Base-by-base conservation (phyloP, 1,140 invertebrate genomes). In the Drosophila watanabei region DNA sequence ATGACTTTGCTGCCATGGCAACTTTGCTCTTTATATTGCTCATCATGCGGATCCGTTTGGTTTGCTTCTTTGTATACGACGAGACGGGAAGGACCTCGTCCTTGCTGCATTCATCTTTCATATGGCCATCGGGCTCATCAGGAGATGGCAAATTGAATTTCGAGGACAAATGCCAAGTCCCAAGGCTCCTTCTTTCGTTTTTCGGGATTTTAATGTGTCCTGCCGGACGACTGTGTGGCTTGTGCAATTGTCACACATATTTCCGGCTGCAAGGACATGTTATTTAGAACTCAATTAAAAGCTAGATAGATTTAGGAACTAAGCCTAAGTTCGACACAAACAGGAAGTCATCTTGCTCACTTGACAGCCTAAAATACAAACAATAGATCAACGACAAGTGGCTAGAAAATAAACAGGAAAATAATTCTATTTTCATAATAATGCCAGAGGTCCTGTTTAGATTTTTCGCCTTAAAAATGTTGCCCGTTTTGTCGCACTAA, bases 1-100 rank as follows among this genome's bases (percentile, higher is more conserved):
- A 62, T 56, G 49, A 43, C 59, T 75, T 41, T 73, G 71, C 71
- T 75, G 71, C 37, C 71, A 75, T 73, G 69, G 71, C 56, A 75
- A 75, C 71, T 72, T 58, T 28, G 24, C 69, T 72, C 68, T 52
- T 73, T 52, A 43, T 60, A 24, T 18, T 48, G 32, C 37, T 35
- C 37, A 43, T 60, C 43, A 24, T 32, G 33, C 14, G 57, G 37
- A 65, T 65, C 16, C 32, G n/a, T 30, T 60, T 28, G 39, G 37
- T 4, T n/a, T 20, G 39, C 30, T 18, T 14, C 5, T 20, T 30
- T 64, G 61, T 43, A 20, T 10, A 18, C 9, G 48, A 18, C 9
- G 48, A 18, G 10, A 32, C 30, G 32, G n/a, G n/a, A n/a, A n/a
- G n/a, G n/a, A n/a, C n/a, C n/a, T n/a, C n/a, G n/a, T n/a, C n/a